Evolutionary conservation across 2,888 invertebrate species (phyloP).

Genomic region (Drosophila ezoana): DNA sequence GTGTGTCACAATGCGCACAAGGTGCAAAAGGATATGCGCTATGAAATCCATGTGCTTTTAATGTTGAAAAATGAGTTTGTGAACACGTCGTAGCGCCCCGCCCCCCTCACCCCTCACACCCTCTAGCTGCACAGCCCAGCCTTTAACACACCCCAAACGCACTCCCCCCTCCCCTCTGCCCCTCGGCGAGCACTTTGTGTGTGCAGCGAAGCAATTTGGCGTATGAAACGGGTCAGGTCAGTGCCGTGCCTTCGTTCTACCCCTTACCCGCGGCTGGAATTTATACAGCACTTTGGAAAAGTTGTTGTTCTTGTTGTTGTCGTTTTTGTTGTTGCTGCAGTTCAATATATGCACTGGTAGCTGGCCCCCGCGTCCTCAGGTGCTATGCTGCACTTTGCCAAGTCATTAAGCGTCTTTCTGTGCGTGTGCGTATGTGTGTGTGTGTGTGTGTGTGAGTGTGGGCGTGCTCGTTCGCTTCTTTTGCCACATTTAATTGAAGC

Average conservation of each 20-base stretch:
- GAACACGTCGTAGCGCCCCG: slow-evolving; percentile 55
- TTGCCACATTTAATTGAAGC: slow-evolving; percentile 71
- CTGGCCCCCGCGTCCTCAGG: slow-evolving; percentile 1
- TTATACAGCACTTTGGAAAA: slow-evolving; percentile 69
- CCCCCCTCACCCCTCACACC: not conserved
- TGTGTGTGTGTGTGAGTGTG: slow-evolving; percentile 13
- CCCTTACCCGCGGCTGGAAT: slow-evolving; percentile 34
- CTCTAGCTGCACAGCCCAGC: not conserved
- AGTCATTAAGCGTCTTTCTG: slow-evolving; percentile 66
- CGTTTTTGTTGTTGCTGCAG: slow-evolving; percentile 50
- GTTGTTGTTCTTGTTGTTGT: slow-evolving; percentile 22
- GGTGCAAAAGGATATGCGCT: slow-evolving; percentile 70
- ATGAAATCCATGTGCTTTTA: slow-evolving; percentile 75
- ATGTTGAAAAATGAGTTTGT: slow-evolving; percentile 75
- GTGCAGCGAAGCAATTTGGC: slow-evolving; percentile 77
- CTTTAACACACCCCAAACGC: not conserved
- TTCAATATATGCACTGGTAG: slow-evolving; percentile 66
- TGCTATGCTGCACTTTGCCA: slow-evolving; percentile 50
- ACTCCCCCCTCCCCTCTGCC: not conserved
- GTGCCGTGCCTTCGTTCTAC: slow-evolving; percentile 32
- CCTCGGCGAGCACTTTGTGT: slow-evolving; percentile 50
- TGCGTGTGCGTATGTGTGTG: slow-evolving; percentile 12
- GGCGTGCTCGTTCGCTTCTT: slow-evolving; percentile 33
- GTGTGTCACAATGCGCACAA: slow-evolving; percentile 58
- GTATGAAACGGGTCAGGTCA: slow-evolving; percentile 78